Conservation (phyloP, 2,113 vertebrate genomes). For the Bagarius yarrelli region DNA sequence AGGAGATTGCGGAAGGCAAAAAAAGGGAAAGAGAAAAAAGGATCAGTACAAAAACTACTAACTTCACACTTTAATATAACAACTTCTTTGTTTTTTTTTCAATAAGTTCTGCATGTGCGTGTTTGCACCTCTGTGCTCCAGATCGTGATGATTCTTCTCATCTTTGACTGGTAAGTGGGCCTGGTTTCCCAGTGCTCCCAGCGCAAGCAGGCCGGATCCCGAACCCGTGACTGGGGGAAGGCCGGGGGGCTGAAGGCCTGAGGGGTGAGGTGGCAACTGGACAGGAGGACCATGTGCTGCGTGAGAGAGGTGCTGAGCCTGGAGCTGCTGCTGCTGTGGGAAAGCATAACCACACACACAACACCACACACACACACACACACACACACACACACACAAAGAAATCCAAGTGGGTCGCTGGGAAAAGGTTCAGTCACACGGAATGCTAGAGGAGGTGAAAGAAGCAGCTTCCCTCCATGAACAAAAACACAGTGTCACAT, state of each 20-base stretch:
- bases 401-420: slow-evolving; percentile 68
- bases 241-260: slow-evolving; percentile 88
- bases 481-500: neutral
- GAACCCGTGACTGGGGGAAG: slow-evolving; percentile 82
- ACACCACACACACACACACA: slow-evolving; percentile 58
- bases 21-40: slow-evolving; percentile 53
- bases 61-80: neutral
- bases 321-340: slow-evolving; percentile 95
- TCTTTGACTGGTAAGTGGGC: slow-evolving; percentile 92
- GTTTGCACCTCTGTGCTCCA: slow-evolving; percentile 89
- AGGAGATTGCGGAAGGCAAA: slow-evolving; percentile 57
- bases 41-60: slow-evolving; percentile 44
- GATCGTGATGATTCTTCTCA: slow-evolving; percentile 94
- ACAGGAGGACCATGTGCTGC: slow-evolving; percentile 89
- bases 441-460: slow-evolving; percentile 9
- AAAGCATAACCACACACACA: slow-evolving; percentile 57
- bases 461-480: neutral
- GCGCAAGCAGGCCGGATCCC: slow-evolving; percentile 85
- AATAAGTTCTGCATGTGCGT: neutral
- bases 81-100: neutral
- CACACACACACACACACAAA: slow-evolving; percentile 57
- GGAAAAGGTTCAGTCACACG: slow-evolving; percentile 55
- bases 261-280: slow-evolving; percentile 90
- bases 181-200: slow-evolving; percentile 89
- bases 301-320: slow-evolving; percentile 95